Evolutionary conservation across 2,113 vertebrate species (phyloP), one percentile per base, ranked within the genome.

Genomic region (Micronisus gabar): DNA sequence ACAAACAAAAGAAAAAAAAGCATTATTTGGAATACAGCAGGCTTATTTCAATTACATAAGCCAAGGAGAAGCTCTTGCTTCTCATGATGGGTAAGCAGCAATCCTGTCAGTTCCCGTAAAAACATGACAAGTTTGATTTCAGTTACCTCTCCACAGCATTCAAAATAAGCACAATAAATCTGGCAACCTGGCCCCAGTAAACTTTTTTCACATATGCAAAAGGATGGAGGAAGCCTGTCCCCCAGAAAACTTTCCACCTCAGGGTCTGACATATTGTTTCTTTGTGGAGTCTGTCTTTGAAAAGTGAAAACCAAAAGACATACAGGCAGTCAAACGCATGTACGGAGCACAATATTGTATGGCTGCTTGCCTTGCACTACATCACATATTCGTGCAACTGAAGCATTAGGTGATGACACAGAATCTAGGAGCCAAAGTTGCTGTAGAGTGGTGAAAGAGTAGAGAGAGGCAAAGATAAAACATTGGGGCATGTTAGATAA

Each of bases 401-500:
- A 80, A 75, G 7, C 20, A 52, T 13, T 45, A 29, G 17, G 8
- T 76, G 53, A 23, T 43, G 20, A 29, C 19, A 52, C 3, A 61
- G 4, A 5, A 66, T 15, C 36, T 34, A 30, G 40, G 17, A 70
- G 25, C 1, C 17, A 59, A 73, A 74, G 50, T 0, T 74, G 25
- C 21, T 87, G 19, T 15, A 41, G 14, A n/a, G 7, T 43, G 3
- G 7, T 61, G 22, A 86, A 55, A 84, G 7, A 13, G 7, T 18
- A 73, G 30, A 65, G 34, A 58, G 16, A 52, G 10, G 6, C 5
- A 78, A 72, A 70, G 16, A 30, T 12, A 38, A 40, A 62, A 40
- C 3, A 1, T 18, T 29, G 5, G 11, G 3, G 7, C 3, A 9
- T 13, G 9, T 53, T 48, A 12, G 7, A 13, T 81, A 34, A 52